Evolutionary conservation across 2,888 invertebrate genomes (phyloP).

Genomic region (Drosophila mimetica): DNA sequence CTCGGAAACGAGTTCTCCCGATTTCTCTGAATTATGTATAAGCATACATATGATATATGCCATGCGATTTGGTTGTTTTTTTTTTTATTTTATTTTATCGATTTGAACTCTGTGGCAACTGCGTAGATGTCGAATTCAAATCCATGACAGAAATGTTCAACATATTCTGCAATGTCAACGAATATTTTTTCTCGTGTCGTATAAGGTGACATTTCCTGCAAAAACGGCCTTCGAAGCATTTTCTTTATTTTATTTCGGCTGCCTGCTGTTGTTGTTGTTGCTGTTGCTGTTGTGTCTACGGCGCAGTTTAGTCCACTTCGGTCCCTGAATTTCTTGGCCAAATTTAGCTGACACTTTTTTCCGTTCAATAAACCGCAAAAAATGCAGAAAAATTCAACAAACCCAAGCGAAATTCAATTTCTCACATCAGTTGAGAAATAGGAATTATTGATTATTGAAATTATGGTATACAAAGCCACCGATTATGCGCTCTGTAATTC

Average conservation of each 20-base stretch:
- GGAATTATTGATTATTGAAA: conserved; percentile 23
- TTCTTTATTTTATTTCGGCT: conserved; percentile 29
- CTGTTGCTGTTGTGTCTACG: conserved; percentile 12
- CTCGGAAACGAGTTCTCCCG: conserved; percentile 39
- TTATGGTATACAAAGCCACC: not conserved
- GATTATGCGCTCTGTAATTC: conserved; percentile 24
- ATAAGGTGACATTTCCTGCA: conserved; percentile 74
- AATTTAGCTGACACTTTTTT: conserved; percentile 31
- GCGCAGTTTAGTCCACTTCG: conserved; percentile 5
- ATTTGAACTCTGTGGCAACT: conserved; percentile 48
- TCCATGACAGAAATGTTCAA: conserved; percentile 36
- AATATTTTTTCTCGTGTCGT: conserved; percentile 44
- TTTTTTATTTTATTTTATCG: conserved; percentile 12
- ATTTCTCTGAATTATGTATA: conserved; percentile 29
- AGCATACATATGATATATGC: conserved; percentile 6
- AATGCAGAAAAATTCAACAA: conserved; percentile 14
- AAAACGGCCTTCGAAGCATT: conserved; percentile 68
- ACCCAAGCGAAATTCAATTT: conserved; percentile 35
- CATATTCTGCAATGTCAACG: conserved; percentile 62
- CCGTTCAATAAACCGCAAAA: conserved; percentile 20
- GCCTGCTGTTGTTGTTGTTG: too few species aligned
- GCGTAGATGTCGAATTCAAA: conserved; percentile 54
- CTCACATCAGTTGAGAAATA: conserved; percentile 15
- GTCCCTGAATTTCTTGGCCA: conserved; percentile 21
- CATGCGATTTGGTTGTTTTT: conserved; percentile 14